Evolutionary conservation across 2,888 invertebrate genomes (phyloP), one percentile per base, ranked within the genome.

Genomic region (Drosophila neotestacea): DNA sequence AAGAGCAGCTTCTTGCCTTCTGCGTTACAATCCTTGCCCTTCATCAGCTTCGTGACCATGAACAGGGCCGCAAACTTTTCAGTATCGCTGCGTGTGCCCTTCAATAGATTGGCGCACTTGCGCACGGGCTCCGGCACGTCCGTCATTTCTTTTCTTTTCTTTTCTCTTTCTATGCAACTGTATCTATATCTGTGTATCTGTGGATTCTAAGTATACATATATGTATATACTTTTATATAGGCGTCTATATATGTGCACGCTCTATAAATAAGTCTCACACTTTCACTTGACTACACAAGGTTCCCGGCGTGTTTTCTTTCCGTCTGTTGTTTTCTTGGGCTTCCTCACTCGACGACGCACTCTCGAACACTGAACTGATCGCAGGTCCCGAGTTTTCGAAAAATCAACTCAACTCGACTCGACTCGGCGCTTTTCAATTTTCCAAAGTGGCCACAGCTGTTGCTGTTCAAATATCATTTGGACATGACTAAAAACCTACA

Each of bases 61-160:
- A 98, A 97, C 54, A 98, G 94, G 1, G 96, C 97, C 42, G 98
- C 97, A 92, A 98, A 97, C 92, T 97, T 97, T 92, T 98, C 97
- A 0, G 97, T 97, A 92, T 98, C 98, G 91, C 95, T 96, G 87
- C 95, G 95, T 10, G 97, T 96, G 88, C 94, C 94, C 92, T 96
- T 96, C 79, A 98, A 92, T 87, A 97, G 95, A 71, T 95, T 94
- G 81, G 96, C 95, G 93, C 97, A 97, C 94, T 97, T 97, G 92
- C 96, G 95, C 74, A 98, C 96, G 72, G 96, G 94, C 89, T 97
- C 97, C 77, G 97, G 95, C 92, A 96, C 76, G 47, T 92, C 92
- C 74, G 92, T 89, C 92, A 92, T 92, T 80, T 70, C 79, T 16
- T 3, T 46, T 6, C 32, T 28, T 32, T 42, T 13, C n/a, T 52